These are phyloP conservation scores for Tethya wilhelma DNA, from an alignment of 37 sponge, comb jelly and placozoan genomes.

Conservation along the genomic window DNA sequence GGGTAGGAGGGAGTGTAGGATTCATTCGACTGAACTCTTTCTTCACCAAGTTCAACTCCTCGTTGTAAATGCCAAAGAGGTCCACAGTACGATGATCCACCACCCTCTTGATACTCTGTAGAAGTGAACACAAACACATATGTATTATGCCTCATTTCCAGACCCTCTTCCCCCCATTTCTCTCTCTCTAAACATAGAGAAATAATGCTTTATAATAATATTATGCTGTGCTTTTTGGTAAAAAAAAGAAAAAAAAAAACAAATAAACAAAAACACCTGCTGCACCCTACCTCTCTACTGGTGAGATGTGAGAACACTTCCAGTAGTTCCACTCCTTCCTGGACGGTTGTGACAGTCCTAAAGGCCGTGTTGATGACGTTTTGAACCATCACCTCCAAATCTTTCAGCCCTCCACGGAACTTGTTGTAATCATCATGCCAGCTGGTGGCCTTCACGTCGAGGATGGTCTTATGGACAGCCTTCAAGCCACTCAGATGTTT, in stretches of 20 bases:
- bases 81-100: slow-evolving; percentile 94
- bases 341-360: slow-evolving; percentile 81
- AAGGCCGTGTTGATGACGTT: slow-evolving; percentile 92
- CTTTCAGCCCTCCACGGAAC: slow-evolving; percentile 91
- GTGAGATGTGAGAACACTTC: slow-evolving; percentile 87
- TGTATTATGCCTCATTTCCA: background rate
- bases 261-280: no score
- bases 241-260: no score
- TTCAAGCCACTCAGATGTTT: slow-evolving; percentile 77
- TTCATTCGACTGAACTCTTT: slow-evolving; percentile 83
- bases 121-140: slow-evolving; percentile 11
- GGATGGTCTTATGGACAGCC: slow-evolving; percentile 75
- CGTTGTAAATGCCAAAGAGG: slow-evolving; percentile 85
- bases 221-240: no score
- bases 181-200: no score
- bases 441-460: slow-evolving; percentile 85
- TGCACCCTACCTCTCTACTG: slow-evolving; percentile 83
- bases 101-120: slow-evolving; percentile 88
- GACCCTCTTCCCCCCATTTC: background rate
- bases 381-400: slow-evolving; percentile 98
- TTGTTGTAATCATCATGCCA: slow-evolving; percentile 80
- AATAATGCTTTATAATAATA: no score
- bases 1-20: slow-evolving; percentile 69
- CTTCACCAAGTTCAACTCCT: slow-evolving; percentile 95
- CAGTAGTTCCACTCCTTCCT: slow-evolving; percentile 92